phyloP scores from a whole-genome alignment of 2,113 vertebrate species.

The Daubentonia madagascariensis region DNA sequence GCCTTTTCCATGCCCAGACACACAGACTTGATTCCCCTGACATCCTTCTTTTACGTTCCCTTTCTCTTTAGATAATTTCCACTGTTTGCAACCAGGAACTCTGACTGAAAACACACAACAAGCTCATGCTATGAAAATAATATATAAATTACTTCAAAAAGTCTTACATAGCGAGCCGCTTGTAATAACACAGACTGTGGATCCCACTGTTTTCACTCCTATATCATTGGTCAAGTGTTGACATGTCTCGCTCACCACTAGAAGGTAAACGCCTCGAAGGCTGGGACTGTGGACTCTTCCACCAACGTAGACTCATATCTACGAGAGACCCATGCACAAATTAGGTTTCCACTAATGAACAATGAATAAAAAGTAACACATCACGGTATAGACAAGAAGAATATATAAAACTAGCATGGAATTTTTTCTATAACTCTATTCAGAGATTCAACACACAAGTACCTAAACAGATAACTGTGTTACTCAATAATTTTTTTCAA shows the following conservation, averaged over 20 bases:
- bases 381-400: neutral
- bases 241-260: neutral
- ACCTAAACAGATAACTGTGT: neutral
- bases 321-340: neutral
- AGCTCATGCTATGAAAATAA: neutral
- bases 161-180: neutral
- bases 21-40: neutral
- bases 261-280: neutral
- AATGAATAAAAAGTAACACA: neutral
- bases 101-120: neutral
- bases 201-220: neutral
- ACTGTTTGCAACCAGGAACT: neutral
- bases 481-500: neutral
- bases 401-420: neutral
- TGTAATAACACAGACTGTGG: neutral
- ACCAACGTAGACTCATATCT: neutral
- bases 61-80: neutral
- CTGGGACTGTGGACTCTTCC: too few species aligned
- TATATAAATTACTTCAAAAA: neutral
- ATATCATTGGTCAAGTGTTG: neutral
- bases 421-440: neutral
- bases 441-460: neutral
- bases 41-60: neutral
- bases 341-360: neutral
- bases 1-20: neutral